phyloP scores from a whole-genome alignment of 2,113 vertebrate species.

The Solea senegalensis region DNA sequence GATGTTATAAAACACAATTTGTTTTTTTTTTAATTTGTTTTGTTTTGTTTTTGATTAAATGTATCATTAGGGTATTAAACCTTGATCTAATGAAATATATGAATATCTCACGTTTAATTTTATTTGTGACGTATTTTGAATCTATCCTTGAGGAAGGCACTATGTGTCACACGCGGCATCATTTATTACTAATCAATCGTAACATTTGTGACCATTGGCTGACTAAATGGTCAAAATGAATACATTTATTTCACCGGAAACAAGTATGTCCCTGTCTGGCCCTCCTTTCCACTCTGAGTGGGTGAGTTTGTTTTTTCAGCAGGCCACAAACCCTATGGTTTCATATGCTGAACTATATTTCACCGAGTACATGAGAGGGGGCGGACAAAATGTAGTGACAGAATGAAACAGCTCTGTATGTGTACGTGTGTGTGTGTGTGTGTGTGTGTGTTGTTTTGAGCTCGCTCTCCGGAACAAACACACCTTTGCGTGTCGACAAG shows the following conservation, averaged over 20 bases:
- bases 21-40: neutral
- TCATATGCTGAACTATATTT: slow-evolving; percentile 62
- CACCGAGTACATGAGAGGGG: slow-evolving; percentile 54
- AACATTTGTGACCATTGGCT: neutral
- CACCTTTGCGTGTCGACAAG: slow-evolving; percentile 49
- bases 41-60: neutral
- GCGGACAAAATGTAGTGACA: slow-evolving; percentile 55
- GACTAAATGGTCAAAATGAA: neutral
- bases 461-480: slow-evolving; percentile 50
- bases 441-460: slow-evolving; percentile 58
- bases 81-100: neutral
- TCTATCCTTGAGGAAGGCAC: neutral
- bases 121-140: neutral
- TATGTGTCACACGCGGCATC: neutral
- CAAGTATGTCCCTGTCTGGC: slow-evolving; percentile 47
- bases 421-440: slow-evolving; percentile 37
- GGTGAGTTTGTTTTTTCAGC: slow-evolving; percentile 70
- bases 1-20: slow-evolving; percentile 1
- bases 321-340: slow-evolving; percentile 75
- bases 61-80: neutral
- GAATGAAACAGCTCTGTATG: slow-evolving; percentile 45
- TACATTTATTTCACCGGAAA: slow-evolving; percentile 57
- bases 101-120: neutral
- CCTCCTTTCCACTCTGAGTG: slow-evolving; percentile 63
- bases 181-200: neutral